These are phyloP conservation scores for Agonopterix alstromeriana DNA, from an alignment of 2,888 invertebrate species.

Conservation along the genomic window DNA sequence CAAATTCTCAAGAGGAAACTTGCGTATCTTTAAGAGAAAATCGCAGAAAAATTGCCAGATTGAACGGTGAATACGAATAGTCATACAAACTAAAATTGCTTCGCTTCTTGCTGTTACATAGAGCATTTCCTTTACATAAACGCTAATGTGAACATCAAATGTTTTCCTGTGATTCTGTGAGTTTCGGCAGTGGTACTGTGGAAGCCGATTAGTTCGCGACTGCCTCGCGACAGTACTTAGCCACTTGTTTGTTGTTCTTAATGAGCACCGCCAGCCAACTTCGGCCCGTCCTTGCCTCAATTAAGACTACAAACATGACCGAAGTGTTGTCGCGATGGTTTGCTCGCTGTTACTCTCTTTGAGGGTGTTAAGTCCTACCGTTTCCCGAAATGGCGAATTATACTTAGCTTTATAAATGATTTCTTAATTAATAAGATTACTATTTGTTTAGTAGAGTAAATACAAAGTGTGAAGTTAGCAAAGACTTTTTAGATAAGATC, in stretches of 20 bases:
- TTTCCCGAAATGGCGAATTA: background rate
- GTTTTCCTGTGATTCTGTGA: conserved; percentile 26
- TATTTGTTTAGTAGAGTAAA: too few relatives aligned
- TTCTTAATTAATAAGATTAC: too few relatives aligned
- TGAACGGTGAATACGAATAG: background rate
- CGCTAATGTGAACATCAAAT: conserved; percentile 2
- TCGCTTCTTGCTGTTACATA: conserved; percentile 1
- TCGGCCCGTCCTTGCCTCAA: conserved; percentile 66
- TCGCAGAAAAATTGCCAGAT: conserved; percentile 5
- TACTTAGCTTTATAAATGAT: too few relatives aligned
- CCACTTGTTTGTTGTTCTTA: conserved; percentile 71
- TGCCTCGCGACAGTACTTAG: conserved; percentile 57
- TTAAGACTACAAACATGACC: conserved; percentile 70
- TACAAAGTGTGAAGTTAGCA: too few relatives aligned
- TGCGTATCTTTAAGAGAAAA: conserved; percentile 4
- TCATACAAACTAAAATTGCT: background rate
- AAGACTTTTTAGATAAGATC: too few relatives aligned
- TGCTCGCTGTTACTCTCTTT: conserved; percentile 16
- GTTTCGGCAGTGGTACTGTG: conserved; percentile 31
- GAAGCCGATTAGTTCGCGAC: conserved; percentile 65
- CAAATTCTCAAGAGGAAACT: conserved; percentile 2
- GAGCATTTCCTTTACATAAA: background rate
- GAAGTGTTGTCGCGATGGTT: conserved; percentile 43
- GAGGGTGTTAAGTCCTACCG: background rate
- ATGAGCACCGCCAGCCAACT: conserved; percentile 70